These are phyloP conservation scores for Macrotus californicus DNA, from an alignment of 2,113 vertebrate genomes.

Conservation along the genomic window DNA sequence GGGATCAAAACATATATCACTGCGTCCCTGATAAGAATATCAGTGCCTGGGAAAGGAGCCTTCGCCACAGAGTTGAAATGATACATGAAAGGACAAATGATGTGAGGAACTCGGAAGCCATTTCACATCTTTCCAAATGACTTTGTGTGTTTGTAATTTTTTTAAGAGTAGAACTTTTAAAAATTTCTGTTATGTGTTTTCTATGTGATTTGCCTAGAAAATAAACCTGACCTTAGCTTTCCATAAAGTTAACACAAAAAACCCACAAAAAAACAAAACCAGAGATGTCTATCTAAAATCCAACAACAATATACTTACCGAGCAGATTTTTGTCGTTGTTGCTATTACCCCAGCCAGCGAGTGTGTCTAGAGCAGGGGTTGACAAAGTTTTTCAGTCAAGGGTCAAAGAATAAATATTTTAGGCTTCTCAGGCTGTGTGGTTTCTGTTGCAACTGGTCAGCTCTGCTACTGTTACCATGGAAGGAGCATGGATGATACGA, in stretches of 20 bases:
- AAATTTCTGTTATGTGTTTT: neutral
- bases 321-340: neutral
- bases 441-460: neutral
- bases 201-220: neutral
- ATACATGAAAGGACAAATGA: neutral
- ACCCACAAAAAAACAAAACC: neutral
- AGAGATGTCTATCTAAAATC: neutral
- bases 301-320: neutral
- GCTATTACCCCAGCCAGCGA: neutral
- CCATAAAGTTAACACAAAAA: neutral
- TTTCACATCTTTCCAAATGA: neutral
- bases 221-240: neutral
- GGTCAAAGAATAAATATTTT: conserved; percentile 6
- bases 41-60: neutral
- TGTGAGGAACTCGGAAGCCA: neutral
- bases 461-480: neutral
- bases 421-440: neutral
- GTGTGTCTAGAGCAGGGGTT: neutral
- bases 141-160: neutral
- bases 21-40: neutral
- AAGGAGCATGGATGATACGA: neutral
- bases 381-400: neutral
- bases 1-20: neutral
- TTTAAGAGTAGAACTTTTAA: neutral
- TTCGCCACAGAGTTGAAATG: neutral